phyloP scores from a whole-genome alignment of 2,888 invertebrate genomes.

The Rhingia campestris region DNA sequence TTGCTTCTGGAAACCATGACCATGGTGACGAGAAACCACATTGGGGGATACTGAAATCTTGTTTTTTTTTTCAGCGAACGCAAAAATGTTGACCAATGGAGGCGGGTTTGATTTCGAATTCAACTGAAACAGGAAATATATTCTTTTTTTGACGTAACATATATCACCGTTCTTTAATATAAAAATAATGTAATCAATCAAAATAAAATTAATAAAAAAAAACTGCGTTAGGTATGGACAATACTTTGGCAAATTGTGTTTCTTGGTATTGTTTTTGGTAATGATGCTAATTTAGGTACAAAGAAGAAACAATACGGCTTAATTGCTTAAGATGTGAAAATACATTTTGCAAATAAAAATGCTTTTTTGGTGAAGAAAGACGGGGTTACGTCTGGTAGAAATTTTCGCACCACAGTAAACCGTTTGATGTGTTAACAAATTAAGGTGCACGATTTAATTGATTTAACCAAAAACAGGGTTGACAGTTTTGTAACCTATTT shows the following conservation, averaged over 20 bases:
- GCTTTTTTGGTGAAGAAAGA: constrained; percentile 1
- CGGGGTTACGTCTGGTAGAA: constrained; percentile 35
- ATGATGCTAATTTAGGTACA: constrained; percentile 24
- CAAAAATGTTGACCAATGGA: constrained; percentile 20
- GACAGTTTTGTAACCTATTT: no score
- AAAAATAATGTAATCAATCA: constrained; percentile 56
- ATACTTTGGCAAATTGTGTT: constrained; percentile 34
- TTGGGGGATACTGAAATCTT: constrained; percentile 56
- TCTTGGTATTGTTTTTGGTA: constrained; percentile 11
- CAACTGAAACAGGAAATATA: constrained; percentile 35
- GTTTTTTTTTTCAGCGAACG: constrained; percentile 47
- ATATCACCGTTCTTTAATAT: background rate
- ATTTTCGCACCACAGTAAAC: constrained; percentile 42
- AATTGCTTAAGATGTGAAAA: constrained; percentile 41
- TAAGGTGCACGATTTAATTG: no score
- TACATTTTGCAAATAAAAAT: constrained; percentile 36
- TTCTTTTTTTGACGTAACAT: constrained; percentile 28
- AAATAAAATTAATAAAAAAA: constrained; percentile 10
- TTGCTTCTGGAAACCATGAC: constrained; percentile 56
- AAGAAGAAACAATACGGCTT: background rate
- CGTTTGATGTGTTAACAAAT: no score
- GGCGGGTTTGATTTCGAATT: constrained; percentile 10
- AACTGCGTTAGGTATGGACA: background rate
- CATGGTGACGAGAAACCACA: constrained; percentile 62
- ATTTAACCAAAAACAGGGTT: no score